Base-by-base conservation (phyloP, 2,113 vertebrate species). In the Zeus faber region DNA sequence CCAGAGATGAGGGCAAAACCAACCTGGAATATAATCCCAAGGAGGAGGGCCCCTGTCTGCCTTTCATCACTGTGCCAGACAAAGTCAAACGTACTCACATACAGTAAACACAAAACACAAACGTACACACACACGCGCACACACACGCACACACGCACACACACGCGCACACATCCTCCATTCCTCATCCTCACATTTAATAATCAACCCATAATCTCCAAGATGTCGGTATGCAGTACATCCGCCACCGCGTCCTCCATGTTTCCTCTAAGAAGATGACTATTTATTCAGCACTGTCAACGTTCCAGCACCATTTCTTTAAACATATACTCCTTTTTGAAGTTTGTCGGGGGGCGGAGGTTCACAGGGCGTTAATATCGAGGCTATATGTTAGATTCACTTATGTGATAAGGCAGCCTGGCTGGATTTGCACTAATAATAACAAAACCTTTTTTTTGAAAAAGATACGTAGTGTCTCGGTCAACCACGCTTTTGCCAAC, bases 11-110 rank as follows among this genome's bases (percentile, higher is more conserved):
- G 63, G 9, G 68, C 65, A 41, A 40, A 69, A 72, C 66, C 63
- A 84, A 88, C 85, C 87, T 82, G 85, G 60, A 65, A 74, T 74
- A 72, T 89, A 89, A 90, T 90, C 87, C 87, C 70, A 89, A 89
- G 85, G 75, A 90, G 81, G 73, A 85, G 79, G 62, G 72, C 74
- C 65, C 68, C 62, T 69, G 75, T 74, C 81, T 80, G 81, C 84
- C 72, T 74, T 72, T 69, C 67, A 83, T 78, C 71, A 67, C 45
- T 10, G 31, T 35, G 31, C n/a, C n/a, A 35, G 31, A 35, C 31
- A 10, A 35, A 35, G 31, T 35, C 31, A 35, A 3, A 35, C 58
- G 72, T 47, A 55, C 46, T 66, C 53, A 33, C 25, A 55, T 29
- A 29, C 31, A n/a, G 7, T 33, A 17, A n/a, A n/a, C n/a, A n/a